These are phyloP conservation scores for Eurois occulta DNA, from an alignment of 2,888 invertebrate genomes.

Conservation along the genomic window DNA sequence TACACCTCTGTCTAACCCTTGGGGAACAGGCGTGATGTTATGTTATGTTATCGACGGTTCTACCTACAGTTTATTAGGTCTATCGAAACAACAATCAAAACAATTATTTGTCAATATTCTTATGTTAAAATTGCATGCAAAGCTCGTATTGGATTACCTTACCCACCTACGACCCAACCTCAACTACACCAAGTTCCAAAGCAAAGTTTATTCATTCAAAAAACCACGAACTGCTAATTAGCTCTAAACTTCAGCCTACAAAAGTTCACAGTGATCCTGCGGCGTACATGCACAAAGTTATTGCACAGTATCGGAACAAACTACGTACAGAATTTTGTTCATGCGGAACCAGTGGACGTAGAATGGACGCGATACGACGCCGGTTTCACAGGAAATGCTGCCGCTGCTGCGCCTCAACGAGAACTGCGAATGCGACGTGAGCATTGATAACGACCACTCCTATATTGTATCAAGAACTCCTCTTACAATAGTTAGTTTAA, in stretches of 20 bases:
- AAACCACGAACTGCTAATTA: conserved; percentile 48
- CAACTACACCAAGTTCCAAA: conserved; percentile 9
- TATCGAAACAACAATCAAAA: background rate
- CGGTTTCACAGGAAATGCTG: conserved; percentile 78
- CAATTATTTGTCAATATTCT: background rate
- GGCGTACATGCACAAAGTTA: conserved; percentile 55
- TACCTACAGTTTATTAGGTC: background rate
- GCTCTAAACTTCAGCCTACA: conserved; percentile 38
- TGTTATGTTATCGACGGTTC: too few species aligned
- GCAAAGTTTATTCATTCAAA: conserved; percentile 29
- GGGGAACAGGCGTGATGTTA: too few species aligned
- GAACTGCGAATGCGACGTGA: conserved; percentile 69
- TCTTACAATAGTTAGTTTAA: conserved; percentile 46
- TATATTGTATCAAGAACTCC: conserved; percentile 55
- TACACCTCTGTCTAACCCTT: too few species aligned
- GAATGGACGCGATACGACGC: conserved; percentile 77
- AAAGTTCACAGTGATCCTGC: conserved; percentile 54
- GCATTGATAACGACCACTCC: conserved; percentile 67
- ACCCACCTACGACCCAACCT: background rate
- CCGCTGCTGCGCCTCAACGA: conserved; percentile 68
- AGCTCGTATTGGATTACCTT: background rate
- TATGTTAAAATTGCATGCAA: background rate
- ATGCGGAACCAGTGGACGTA: conserved; percentile 73
- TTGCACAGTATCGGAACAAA: conserved; percentile 64
- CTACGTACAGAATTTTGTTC: conserved; percentile 75